Evolutionary conservation across 2,888 invertebrate genomes (phyloP), one percentile per base, ranked within the genome.

Genomic region (Ormia ochracea): DNA sequence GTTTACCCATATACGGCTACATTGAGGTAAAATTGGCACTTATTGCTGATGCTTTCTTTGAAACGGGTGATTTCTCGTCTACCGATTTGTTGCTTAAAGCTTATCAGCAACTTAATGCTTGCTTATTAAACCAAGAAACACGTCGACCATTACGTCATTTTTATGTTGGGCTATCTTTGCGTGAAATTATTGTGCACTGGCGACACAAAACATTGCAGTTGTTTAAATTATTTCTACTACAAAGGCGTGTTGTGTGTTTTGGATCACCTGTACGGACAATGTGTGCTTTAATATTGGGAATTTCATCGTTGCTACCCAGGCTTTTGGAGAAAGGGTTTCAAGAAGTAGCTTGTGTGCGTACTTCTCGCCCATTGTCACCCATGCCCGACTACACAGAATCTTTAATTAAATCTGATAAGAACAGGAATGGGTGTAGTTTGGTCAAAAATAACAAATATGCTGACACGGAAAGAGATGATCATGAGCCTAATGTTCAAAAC

Each of bases 1-100:
- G 93, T 75, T 91, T 95, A 82, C 99, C 99, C 4, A 91, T 99
- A 10, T 99, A 96, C 91, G 99, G 99, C 0, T 94, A 97, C 72
- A 94, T 98, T 76, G 96, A 98, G 88, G 95, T 97, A 82, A 99
- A 99, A 91, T 93, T 99, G 91, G 95, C 97, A 82, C 91, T 99
- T 7, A 98, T 99, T 78, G 99, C 99, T 0, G 94, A 97, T 87
- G 98, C 98, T 0, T 99, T 98, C 91, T 99, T 99, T 90, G 94
- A 98, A 73, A 97, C 98, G 88, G 96, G 96, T 19, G 97, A 97
- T 90, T 97, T 97, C 87, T 94, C 95, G 82, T 94, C 96, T 90
- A 95, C 96, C 3, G 94, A 95, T 12, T 91, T 97, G 41, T 91
- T 99, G 72, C 94, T 97, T 86, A 97, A 98, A 87, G 98, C 98